Evolutionary conservation across 2,113 vertebrate genomes (phyloP).

Genomic region (Ophthalmolycus amberensis): DNA sequence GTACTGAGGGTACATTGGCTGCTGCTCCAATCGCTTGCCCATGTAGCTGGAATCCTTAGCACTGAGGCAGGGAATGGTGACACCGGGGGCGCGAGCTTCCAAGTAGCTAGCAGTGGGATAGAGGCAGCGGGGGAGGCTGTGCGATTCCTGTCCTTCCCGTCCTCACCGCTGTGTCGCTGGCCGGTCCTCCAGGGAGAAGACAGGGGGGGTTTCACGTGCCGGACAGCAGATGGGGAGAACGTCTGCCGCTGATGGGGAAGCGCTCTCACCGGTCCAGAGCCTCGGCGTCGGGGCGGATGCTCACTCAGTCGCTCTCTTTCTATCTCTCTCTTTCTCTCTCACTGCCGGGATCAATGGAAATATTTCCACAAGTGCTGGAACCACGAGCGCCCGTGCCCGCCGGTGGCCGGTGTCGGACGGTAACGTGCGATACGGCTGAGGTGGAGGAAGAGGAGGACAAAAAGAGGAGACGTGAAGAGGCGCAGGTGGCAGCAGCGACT

Average conservation of each 20-base stretch:
- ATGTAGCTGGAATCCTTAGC: conserved; percentile 98
- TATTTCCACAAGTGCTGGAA: conserved; percentile 72
- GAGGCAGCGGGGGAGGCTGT: conserved; percentile 51
- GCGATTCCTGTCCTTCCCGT: conserved; percentile 57
- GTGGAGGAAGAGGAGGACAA: conserved; percentile 54
- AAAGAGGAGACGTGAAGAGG: conserved; percentile 55
- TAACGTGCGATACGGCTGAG: conserved; percentile 56
- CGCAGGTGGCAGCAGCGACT: conserved; percentile 72
- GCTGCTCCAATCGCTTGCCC: conserved; percentile 99
- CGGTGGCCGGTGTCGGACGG: conserved; percentile 43
- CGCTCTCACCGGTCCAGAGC: conserved; percentile 47
- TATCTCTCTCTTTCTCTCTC: conserved; percentile 19
- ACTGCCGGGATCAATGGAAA: conserved; percentile 50
- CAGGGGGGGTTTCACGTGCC: conserved; percentile 18
- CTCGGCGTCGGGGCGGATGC: conserved; percentile 40
- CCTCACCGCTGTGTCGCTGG: conserved; percentile 53
- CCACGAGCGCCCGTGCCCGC: conserved; percentile 46
- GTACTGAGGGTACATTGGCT: conserved; percentile 99
- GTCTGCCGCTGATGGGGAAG: conserved; percentile 51
- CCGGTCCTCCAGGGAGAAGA: conserved; percentile 62
- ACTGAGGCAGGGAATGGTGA: conserved; percentile 89
- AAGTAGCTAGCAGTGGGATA: conserved; percentile 63
- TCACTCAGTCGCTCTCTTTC: conserved; percentile 41
- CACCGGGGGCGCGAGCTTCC: conserved; percentile 66
- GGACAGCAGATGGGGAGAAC: conserved; percentile 42